Evolutionary conservation across 2,888 invertebrate species (phyloP), one percentile per base, ranked within the genome.

Genomic region (Ametastegia equiseti): DNA sequence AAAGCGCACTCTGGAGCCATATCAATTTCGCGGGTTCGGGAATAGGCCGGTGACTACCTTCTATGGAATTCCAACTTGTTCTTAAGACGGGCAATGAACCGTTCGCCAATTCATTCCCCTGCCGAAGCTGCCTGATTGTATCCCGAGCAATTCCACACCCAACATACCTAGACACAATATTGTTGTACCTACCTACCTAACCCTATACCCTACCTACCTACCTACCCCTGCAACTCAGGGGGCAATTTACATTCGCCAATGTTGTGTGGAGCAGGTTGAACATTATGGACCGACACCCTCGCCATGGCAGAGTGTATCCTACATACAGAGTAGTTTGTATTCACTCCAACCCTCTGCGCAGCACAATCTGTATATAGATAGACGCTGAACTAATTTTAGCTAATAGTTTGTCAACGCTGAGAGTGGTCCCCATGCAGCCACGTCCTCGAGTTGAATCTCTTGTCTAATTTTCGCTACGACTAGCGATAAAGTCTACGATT

Each of bases 301-400:
- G 27, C 13, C 15, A 5, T 30, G 27, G 0, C 60, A 13, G 11
- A 2, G 27, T 57, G 13, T 30, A 19, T 1, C 60, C 60, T 3
- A 23, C 13, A 30, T 30, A 27, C 30, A 60, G 27, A 13, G 60
- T 60, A 60, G 67, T 67, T 67, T 67, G 39, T 39, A 67, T 67
- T 67, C 67, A 39, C 67, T 39, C 39, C 11, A 9, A 39, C 36
- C 67, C 67, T 39, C 39, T 11, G 13, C 30, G 30, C 23, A 60
- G n/a, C 39, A 19, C 39, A 39, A 67, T 67, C 67, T 39, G 36
- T 39, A n/a, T 50, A 54, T 54, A 67, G 39, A 67, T n/a, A n/a
- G n/a, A 67, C 67, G 36, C 67, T 2, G 67, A 67, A 67, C 39
- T 67, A 67, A 67, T 67, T 67, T 36, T 60, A 60, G 60, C 15